Conservation (phyloP, 2,888 invertebrate genomes). For the Amphipoea oculea region DNA sequence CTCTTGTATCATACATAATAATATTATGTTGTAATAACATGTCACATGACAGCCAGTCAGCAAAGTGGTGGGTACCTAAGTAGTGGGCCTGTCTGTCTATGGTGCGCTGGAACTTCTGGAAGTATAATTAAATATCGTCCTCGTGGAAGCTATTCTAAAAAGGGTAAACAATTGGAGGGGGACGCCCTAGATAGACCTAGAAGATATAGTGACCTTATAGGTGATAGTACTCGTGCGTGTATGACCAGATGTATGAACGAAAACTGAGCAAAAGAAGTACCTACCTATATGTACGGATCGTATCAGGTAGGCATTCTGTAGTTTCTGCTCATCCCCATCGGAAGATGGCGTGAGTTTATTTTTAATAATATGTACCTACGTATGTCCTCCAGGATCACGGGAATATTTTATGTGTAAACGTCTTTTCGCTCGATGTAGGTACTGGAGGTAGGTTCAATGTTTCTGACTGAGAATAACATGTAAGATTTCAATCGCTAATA, state of each 20-base stretch:
- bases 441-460: no score
- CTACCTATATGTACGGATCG: neutral
- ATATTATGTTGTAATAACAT: neutral
- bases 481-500: neutral
- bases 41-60: neutral
- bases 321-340: neutral
- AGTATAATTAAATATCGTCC: neutral
- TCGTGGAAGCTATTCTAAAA: neutral
- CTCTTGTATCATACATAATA: neutral
- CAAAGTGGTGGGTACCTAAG: neutral
- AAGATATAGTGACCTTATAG: neutral
- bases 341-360: neutral
- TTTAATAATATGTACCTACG: neutral
- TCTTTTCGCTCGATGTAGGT: neutral
- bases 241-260: neutral
- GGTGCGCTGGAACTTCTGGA: neutral
- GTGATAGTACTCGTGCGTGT: neutral
- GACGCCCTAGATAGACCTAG: neutral
- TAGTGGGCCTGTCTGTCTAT: neutral
- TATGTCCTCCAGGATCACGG: neutral
- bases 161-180: neutral
- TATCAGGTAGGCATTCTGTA: no score
- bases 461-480: no score
- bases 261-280: neutral
- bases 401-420: neutral